Evolutionary conservation across 2,113 vertebrate species (phyloP).

Genomic region (Leucosticte australis): DNA sequence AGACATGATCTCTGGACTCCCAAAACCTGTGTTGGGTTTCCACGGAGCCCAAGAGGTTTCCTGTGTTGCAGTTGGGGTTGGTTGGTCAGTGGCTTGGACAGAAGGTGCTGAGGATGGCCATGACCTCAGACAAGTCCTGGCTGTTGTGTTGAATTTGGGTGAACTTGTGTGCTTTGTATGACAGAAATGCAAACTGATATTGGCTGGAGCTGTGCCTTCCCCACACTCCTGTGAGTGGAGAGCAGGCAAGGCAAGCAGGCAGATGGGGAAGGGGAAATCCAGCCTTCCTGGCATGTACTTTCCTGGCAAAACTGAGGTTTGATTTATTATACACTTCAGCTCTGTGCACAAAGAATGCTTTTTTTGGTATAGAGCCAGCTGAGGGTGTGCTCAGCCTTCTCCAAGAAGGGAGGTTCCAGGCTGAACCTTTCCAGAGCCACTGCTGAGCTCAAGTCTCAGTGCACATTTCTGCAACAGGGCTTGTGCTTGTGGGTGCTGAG

Average conservation of each 20-base stretch:
- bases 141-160: rapidly evolving
- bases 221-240: rapidly evolving
- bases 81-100: rapidly evolving
- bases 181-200: neutral
- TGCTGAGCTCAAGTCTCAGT: rapidly evolving
- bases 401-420: neutral
- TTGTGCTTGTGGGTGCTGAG: neutral
- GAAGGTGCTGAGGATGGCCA: rapidly evolving
- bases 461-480: neutral
- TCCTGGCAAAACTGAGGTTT: neutral
- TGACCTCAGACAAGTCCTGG: neutral
- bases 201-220: neutral
- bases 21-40: neutral
- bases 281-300: neutral
- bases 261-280: neutral
- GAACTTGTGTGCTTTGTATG: neutral
- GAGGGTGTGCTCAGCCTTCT: neutral
- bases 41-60: neutral
- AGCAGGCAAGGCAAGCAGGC: neutral
- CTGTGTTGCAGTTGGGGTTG: rapidly evolving
- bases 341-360: neutral
- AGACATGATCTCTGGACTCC: neutral
- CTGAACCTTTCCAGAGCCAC: neutral
- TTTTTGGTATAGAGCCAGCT: neutral
- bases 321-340: neutral